phyloP scores from a whole-genome alignment of 2,888 invertebrate genomes.

The Dynastes maya region DNA sequence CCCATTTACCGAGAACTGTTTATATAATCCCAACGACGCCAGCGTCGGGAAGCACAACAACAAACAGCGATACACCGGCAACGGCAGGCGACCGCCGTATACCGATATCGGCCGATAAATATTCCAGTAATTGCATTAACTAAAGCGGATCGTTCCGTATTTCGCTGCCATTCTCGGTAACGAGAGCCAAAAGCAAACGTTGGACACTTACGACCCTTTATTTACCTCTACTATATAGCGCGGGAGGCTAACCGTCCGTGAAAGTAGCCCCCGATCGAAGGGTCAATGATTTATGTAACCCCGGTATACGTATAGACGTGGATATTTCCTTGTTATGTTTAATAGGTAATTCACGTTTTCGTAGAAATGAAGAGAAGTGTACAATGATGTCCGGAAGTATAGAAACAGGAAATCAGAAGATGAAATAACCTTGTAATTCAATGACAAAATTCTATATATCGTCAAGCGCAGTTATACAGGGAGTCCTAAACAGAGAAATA shows the following conservation, averaged over 20 bases:
- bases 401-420: neutral
- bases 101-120: slow-evolving; percentile 38
- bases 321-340: neutral
- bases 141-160: slow-evolving; percentile 26
- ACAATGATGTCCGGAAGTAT: neutral
- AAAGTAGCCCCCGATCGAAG: slow-evolving; percentile 18
- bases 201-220: slow-evolving; percentile 24
- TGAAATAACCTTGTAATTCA: no score
- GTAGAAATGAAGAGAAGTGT: neutral
- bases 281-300: slow-evolving; percentile 8
- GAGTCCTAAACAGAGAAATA: no score
- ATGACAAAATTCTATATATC: no score
- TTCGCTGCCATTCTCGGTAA: neutral
- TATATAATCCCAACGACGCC: slow-evolving; percentile 7
- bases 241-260: slow-evolving; percentile 5
- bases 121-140: slow-evolving; percentile 38
- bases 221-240: slow-evolving; percentile 2
- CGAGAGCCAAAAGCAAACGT: neutral
- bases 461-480: no score
- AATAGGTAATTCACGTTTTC: neutral
- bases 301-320: neutral
- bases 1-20: slow-evolving; percentile 2
- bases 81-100: neutral
- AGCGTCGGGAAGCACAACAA: neutral
- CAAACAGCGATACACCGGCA: no score